Conservation (phyloP, 2,113 vertebrate genomes). For the Drymodes brunneopygia region DNA sequence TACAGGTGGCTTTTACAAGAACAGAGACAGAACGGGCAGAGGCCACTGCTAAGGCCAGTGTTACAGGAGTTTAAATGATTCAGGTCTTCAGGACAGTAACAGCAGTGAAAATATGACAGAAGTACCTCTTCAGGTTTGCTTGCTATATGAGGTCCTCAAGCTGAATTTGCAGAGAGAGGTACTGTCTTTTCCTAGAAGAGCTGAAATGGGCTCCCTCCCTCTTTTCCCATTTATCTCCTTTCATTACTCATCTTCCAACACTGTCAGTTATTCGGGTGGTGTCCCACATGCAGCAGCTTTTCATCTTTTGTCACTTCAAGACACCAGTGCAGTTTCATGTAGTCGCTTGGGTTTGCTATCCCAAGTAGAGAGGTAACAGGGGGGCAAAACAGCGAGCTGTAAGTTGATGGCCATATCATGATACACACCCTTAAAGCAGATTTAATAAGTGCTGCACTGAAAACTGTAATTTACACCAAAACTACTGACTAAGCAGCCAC, state of each 20-base stretch:
- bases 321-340: not conserved
- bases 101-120: not conserved
- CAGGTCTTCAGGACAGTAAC: not conserved
- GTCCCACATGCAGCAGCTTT: rapidly evolving
- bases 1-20: not conserved
- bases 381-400: not conserved
- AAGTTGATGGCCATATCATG: rapidly evolving
- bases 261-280: not conserved
- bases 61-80: not conserved
- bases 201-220: not conserved
- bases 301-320: not conserved
- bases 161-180: not conserved
- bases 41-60: not conserved
- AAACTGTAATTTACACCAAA: not conserved
- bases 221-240: not conserved
- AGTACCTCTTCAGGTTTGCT: not conserved
- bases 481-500: not conserved
- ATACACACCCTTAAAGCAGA: not conserved
- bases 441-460: not conserved
- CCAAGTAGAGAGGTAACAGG: not conserved
- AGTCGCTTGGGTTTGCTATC: not conserved
- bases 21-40: not conserved
- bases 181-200: not conserved
- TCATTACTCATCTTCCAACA: not conserved
- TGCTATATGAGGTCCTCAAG: not conserved